phyloP scores from a whole-genome alignment of 1,140 invertebrate species.

The Bombus huntii region DNA sequence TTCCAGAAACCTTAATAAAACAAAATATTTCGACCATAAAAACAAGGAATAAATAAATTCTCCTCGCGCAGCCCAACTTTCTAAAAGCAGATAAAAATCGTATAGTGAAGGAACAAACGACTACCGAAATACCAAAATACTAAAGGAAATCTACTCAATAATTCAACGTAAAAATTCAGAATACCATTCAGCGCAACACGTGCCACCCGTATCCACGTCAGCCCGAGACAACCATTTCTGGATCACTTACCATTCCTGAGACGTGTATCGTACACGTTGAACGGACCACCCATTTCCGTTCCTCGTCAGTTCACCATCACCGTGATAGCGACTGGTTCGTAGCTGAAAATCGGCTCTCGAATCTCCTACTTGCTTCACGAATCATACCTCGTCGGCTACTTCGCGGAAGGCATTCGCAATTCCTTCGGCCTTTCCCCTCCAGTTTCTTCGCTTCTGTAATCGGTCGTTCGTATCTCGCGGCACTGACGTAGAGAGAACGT shows the following conservation, averaged over 20 bases:
- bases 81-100: too few species aligned
- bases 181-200: too few species aligned
- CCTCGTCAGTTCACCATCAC: constrained; percentile 3
- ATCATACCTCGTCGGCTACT: constrained; percentile 31
- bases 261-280: constrained; percentile 16
- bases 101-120: too few species aligned
- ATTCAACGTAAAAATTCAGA: too few species aligned
- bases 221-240: background rate
- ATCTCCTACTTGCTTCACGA: background rate
- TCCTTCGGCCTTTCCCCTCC: constrained; percentile 14
- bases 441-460: constrained; percentile 1
- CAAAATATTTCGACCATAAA: too few species aligned
- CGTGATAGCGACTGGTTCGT: background rate
- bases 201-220: background rate
- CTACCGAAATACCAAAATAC: too few species aligned
- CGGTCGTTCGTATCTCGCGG: constrained; percentile 52
- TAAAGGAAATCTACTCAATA: too few species aligned
- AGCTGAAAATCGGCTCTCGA: constrained; percentile 42
- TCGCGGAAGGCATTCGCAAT: constrained; percentile 63
- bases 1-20: too few species aligned
- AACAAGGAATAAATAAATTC: too few species aligned
- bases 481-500: constrained; percentile 59
- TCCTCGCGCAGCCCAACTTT: too few species aligned
- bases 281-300: constrained; percentile 1
- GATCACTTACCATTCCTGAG: background rate